These are phyloP conservation scores for Selene dorsalis DNA, from an alignment of 2,797 vertebrate genomes.

Conservation along the genomic window DNA sequence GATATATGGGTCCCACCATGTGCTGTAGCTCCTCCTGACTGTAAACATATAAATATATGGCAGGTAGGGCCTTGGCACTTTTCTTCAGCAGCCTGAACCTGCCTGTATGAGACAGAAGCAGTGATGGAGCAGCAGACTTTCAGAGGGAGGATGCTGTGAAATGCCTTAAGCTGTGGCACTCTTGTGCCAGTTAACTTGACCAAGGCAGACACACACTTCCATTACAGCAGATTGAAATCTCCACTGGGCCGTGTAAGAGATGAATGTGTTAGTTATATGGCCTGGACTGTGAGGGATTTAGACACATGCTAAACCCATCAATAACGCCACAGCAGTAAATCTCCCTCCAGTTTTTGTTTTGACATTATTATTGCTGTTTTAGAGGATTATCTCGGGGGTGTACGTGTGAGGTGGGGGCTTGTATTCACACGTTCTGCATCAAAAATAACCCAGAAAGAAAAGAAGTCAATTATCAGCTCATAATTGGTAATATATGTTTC, in stretches of 20 bases:
- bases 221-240: conserved; percentile 72
- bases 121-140: conserved; percentile 29
- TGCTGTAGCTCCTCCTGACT: not conserved
- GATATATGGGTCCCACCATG: conserved; percentile 19
- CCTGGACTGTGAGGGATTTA: conserved; percentile 60
- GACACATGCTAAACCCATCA: conserved; percentile 35
- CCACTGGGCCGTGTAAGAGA: conserved; percentile 60
- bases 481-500: not conserved
- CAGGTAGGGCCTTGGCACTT: conserved; percentile 24
- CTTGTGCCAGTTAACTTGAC: conserved; percentile 55
- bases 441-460: not conserved
- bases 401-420: not conserved
- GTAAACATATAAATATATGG: conserved; percentile 31
- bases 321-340: conserved; percentile 30
- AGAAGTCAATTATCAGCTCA: not conserved
- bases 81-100: conserved; percentile 28
- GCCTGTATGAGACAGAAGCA: not conserved
- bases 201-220: conserved; percentile 58
- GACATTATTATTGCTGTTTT: conserved; percentile 3
- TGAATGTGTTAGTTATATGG: conserved; percentile 61
- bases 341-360: conserved; percentile 17
- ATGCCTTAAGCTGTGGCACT: conserved; percentile 21
- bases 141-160: conserved; percentile 23
- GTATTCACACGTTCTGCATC: not conserved
- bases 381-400: not conserved